Percentiles rank a stretch among this genome's conserved stretches.
Conservation (phyloP, 2,113 vertebrate genomes). For the Castor canadensis region DNA sequence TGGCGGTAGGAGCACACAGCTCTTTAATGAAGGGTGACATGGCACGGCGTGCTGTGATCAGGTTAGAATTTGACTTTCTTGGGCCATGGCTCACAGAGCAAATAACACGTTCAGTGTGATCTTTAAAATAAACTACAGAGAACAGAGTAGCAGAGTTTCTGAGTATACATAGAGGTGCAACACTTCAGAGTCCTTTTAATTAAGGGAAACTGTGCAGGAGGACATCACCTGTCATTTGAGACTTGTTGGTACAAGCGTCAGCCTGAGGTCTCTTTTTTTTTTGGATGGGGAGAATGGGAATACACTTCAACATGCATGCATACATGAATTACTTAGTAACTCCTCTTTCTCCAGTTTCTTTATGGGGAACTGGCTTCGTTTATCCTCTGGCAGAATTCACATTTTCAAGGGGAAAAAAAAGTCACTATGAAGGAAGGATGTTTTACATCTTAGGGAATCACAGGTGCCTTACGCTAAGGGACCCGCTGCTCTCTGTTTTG, state of each 20-base stretch:
- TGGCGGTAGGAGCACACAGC: not conserved
- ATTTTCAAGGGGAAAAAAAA: not conserved
- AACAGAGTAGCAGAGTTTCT: slow-evolving; percentile 22
- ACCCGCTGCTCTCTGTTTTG: not conserved
- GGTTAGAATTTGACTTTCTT: slow-evolving; percentile 59
- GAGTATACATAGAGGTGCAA: slow-evolving; percentile 36
- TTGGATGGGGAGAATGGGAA: slow-evolving; percentile 17
- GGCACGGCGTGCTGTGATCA: not conserved
- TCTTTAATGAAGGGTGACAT: not conserved
- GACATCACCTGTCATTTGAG: slow-evolving; percentile 16
- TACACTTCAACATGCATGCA: not conserved
- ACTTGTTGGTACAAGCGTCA: slow-evolving; percentile 33
- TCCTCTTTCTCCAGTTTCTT: not conserved
- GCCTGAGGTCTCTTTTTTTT: not conserved
- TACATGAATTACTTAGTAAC: not conserved
- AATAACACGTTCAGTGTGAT: slow-evolving; percentile 58
- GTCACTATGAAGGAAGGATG: not conserved
- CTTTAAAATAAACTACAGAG: slow-evolving; percentile 72
- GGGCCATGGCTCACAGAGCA: slow-evolving; percentile 53
- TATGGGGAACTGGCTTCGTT: not conserved
- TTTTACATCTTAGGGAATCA: not conserved
- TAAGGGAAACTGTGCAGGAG: slow-evolving; percentile 25
- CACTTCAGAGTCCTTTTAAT: slow-evolving; percentile 54
- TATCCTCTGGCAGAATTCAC: not conserved
- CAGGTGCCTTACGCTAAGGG: not conserved